Percentiles rank a stretch among this genome's conserved stretches.
phyloP scores from a whole-genome alignment of 2,113 vertebrate genomes.

The Mesoclemmys tuberculata region DNA sequence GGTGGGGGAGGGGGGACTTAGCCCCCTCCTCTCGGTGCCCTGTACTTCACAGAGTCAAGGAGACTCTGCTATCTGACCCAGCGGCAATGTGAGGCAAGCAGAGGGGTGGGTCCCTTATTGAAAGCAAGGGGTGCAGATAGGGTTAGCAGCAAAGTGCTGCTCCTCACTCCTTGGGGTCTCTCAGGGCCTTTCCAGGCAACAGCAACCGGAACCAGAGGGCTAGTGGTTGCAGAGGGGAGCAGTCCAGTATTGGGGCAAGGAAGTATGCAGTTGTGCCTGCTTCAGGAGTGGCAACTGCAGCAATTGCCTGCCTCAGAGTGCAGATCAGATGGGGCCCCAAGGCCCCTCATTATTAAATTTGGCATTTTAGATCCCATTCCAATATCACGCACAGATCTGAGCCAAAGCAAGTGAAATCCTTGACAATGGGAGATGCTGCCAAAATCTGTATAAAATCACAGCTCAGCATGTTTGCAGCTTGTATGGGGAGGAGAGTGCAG shows the following conservation, averaged over 20 bases:
- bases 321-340: fast-evolving
- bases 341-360: neutral
- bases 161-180: neutral
- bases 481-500: neutral
- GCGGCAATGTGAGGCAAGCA: neutral
- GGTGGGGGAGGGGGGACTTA: neutral
- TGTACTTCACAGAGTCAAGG: neutral
- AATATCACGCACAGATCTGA: neutral
- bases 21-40: neutral
- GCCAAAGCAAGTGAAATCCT: neutral
- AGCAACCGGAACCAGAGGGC: fast-evolving
- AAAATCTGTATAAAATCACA: neutral
- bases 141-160: neutral
- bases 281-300: neutral
- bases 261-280: fast-evolving
- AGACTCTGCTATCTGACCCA: neutral
- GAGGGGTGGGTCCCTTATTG: neutral
- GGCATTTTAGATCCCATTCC: neutral
- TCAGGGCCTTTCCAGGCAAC: neutral
- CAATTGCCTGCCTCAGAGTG: neutral
- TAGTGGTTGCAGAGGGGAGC: fast-evolving
- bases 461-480: neutral
- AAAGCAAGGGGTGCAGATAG: neutral
- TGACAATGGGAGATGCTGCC: neutral
- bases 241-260: neutral